Conservation (phyloP, 2,797 vertebrate genomes). For the Staurois parvus region DNA sequence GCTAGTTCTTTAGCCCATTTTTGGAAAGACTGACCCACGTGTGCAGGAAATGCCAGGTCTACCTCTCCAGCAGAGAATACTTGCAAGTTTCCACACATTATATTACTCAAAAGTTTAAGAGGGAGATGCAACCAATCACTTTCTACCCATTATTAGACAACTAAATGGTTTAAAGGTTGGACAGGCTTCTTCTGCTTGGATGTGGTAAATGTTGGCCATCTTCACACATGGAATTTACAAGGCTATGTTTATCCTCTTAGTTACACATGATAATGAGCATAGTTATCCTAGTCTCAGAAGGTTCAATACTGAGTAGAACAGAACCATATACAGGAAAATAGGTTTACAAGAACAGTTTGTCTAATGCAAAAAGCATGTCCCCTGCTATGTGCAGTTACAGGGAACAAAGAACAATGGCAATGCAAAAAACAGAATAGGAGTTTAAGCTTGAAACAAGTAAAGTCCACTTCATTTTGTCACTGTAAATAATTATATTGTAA, state of each 20-base stretch:
- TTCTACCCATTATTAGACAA: background rate
- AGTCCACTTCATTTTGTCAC: background rate
- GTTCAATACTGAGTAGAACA: background rate
- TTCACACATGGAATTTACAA: background rate
- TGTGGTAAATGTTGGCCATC: background rate
- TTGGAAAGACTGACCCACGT: background rate
- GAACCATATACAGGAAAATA: background rate
- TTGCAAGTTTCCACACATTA: background rate
- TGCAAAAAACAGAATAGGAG: background rate
- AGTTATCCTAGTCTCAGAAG: background rate
- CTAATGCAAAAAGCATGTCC: background rate
- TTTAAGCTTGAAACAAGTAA: background rate
- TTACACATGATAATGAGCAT: background rate
- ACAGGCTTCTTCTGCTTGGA: background rate
- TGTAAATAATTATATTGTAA: background rate
- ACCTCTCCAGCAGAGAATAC: background rate
- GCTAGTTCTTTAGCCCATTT: background rate
- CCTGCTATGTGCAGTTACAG: background rate
- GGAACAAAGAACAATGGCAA: too few species aligned
- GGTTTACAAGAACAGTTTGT: background rate
- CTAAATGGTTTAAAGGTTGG: background rate
- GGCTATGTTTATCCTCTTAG: background rate
- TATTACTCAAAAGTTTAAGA: background rate
- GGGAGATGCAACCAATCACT: background rate
- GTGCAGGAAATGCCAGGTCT: too few species aligned